phyloP scores from a whole-genome alignment of 2,113 vertebrate genomes.

The Otolemur garnettii region DNA sequence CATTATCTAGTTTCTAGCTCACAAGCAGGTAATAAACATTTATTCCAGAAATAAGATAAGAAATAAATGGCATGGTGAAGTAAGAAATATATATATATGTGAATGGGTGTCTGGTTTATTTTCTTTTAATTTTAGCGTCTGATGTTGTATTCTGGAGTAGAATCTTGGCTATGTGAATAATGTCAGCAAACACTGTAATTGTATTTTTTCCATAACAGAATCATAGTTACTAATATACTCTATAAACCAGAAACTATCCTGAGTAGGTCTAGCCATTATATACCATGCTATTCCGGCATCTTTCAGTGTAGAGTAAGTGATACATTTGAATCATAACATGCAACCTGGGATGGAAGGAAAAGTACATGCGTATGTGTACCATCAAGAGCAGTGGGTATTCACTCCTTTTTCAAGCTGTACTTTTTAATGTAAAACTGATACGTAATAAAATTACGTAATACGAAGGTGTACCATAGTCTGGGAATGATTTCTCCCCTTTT shows the following conservation, averaged over 20 bases:
- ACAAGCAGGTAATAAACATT: neutral
- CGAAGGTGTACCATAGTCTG: neutral
- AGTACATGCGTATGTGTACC: neutral
- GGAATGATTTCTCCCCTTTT: neutral
- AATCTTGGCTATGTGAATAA: conserved; percentile 37
- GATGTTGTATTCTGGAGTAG: conserved; percentile 1
- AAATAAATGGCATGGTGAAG: neutral
- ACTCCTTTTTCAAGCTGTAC: neutral
- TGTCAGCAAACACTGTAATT: neutral
- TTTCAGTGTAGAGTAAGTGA: conserved; percentile 6
- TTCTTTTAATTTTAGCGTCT: conserved; percentile 33
- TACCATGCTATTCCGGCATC: neutral
- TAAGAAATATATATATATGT: conserved; percentile 1
- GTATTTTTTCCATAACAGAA: neutral
- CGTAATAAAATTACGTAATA: neutral
- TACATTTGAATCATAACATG: neutral
- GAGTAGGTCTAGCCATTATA: neutral
- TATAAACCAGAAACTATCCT: neutral
- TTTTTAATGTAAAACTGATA: neutral
- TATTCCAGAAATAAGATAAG: neutral
- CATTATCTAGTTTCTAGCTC: neutral
- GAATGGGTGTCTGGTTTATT: neutral
- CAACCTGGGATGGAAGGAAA: neutral
- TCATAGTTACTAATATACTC: neutral
- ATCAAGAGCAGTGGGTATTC: neutral